Conservation (phyloP, 2,888 invertebrate genomes). For the Sicus ferrugineus region DNA sequence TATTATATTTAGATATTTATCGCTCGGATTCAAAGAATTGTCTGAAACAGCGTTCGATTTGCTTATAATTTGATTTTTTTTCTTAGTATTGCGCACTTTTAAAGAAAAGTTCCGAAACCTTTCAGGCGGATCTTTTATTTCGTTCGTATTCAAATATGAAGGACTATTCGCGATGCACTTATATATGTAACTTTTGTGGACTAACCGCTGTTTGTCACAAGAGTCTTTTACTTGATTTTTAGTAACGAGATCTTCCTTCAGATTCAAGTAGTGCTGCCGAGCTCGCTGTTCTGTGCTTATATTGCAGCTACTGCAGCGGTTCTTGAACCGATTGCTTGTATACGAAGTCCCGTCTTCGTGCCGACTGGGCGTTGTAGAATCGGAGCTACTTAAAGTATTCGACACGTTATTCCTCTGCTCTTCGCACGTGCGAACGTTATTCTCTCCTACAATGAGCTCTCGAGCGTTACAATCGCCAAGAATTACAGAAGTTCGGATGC, state of each 20-base stretch:
- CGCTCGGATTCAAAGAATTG: slow-evolving; percentile 62
- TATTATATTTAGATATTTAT: slow-evolving; percentile 59
- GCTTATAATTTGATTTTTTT: slow-evolving; percentile 60
- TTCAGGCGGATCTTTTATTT: slow-evolving; percentile 63
- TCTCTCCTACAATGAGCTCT: slow-evolving; percentile 17
- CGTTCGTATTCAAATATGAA: slow-evolving; percentile 61
- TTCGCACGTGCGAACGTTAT: slow-evolving; percentile 33
- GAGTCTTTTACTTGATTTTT: slow-evolving; percentile 49
- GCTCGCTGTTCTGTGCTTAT: slow-evolving; percentile 56
- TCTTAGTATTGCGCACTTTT: slow-evolving; percentile 59
- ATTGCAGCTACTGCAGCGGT: slow-evolving; percentile 62
- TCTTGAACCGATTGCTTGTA: slow-evolving; percentile 52
- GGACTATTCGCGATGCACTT: slow-evolving; percentile 64
- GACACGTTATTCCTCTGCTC: slow-evolving; percentile 48
- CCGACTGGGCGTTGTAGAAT: slow-evolving; percentile 51
- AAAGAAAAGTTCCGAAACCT: slow-evolving; percentile 62
- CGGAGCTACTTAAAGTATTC: slow-evolving; percentile 54
- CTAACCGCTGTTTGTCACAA: slow-evolving; percentile 58
- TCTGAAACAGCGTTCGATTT: slow-evolving; percentile 64
- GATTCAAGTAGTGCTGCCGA: slow-evolving; percentile 52
- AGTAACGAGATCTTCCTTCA: slow-evolving; percentile 49
- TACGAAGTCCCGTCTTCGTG: slow-evolving; percentile 41
- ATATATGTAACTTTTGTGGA: slow-evolving; percentile 63
- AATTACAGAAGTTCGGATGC: slow-evolving; percentile 49
- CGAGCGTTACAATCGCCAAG: slow-evolving; percentile 52